phyloP scores from a whole-genome alignment of 2,888 invertebrate genomes.

The Athalia cordata region DNA sequence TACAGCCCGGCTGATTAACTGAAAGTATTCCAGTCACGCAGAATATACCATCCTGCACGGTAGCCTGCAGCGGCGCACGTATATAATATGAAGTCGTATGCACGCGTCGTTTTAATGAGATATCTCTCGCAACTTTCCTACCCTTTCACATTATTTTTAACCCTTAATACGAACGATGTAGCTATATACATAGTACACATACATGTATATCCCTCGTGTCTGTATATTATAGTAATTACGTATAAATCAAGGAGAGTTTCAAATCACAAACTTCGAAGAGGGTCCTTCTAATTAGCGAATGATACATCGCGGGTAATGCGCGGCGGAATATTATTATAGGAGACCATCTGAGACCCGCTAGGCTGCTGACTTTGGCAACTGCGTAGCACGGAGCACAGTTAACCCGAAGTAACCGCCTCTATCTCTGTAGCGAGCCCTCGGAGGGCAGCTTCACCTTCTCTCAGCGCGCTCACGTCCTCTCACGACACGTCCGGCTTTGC shows the following conservation, averaged over 20 bases:
- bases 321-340: constrained; percentile 11
- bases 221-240: too few species aligned
- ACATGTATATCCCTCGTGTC: too few species aligned
- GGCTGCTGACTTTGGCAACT: constrained; percentile 14
- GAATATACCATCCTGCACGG: background rate
- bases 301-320: constrained; percentile 28
- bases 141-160: background rate
- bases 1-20: constrained; percentile 15
- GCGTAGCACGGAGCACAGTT: too few species aligned
- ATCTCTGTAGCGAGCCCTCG: background rate
- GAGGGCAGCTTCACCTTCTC: constrained; percentile 13
- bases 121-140: background rate
- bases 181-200: too few species aligned
- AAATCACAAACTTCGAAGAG: constrained; percentile 5
- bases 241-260: too few species aligned
- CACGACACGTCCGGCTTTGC: constrained; percentile 33
- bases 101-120: background rate
- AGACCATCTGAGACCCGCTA: constrained; percentile 29
- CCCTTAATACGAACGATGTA: background rate
- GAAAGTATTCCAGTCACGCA: constrained; percentile 13
- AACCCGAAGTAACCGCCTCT: background rate
- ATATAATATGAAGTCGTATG: background rate
- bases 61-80: background rate
- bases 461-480: constrained; percentile 32
- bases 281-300: constrained; percentile 37